Percentiles rank a stretch among this genome's conserved stretches.
phyloP scores from a whole-genome alignment of 1,140 invertebrate genomes.

The Apis cerana region DNA sequence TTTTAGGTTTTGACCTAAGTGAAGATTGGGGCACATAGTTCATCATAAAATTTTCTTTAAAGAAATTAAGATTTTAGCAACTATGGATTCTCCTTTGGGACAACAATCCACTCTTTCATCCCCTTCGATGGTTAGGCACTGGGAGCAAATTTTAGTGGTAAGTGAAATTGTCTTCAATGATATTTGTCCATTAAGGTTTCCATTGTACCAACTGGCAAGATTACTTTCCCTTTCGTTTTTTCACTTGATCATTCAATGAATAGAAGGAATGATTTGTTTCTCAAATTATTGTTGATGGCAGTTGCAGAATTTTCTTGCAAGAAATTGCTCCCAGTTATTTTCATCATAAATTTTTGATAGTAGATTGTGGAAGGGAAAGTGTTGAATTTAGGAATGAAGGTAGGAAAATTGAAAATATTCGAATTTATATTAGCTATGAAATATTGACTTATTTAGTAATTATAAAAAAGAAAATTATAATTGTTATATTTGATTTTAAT shows the following conservation, averaged over 20 bases:
- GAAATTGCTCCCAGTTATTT: constrained; percentile 38
- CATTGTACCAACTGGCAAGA: background rate
- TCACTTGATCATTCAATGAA: constrained; percentile 14
- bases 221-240: constrained; percentile 39
- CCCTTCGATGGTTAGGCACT: constrained; percentile 47
- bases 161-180: constrained; percentile 48
- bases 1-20: constrained; percentile 51
- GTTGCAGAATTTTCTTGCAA: background rate
- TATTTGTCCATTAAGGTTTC: constrained; percentile 32
- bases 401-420: constrained; percentile 1
- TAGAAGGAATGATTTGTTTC: constrained; percentile 5
- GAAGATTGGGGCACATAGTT: constrained; percentile 49
- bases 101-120: constrained; percentile 47
- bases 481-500: background rate
- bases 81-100: constrained; percentile 45
- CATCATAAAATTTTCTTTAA: constrained; percentile 49
- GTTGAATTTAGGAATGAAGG: constrained; percentile 5
- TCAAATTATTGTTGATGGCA: constrained; percentile 1
- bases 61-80: constrained; percentile 44
- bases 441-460: background rate
- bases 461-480: background rate
- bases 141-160: constrained; percentile 47
- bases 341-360: constrained; percentile 1
- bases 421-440: background rate
- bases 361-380: constrained; percentile 36